phyloP scores from a whole-genome alignment of 2,888 invertebrate species.

The Oegoconia quadripuncta region DNA sequence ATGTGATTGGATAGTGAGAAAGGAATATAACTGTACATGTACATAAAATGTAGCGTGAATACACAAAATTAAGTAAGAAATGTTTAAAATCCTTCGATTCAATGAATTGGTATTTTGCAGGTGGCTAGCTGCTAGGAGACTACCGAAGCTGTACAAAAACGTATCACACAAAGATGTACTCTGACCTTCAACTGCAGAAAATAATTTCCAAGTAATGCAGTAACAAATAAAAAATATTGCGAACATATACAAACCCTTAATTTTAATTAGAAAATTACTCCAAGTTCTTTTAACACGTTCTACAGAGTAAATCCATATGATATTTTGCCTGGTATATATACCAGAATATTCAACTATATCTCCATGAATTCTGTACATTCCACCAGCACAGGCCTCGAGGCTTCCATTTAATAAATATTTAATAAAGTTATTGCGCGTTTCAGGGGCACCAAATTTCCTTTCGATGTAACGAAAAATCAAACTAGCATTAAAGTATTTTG shows the following conservation, averaged over 20 bases:
- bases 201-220: constrained; percentile 38
- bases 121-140: constrained; percentile 42
- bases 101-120: constrained; percentile 39
- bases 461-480: constrained; percentile 39
- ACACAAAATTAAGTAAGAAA: constrained; percentile 45
- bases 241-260: constrained; percentile 48
- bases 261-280: constrained; percentile 43
- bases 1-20: constrained; percentile 49
- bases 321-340: constrained; percentile 42
- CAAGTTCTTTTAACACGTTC: constrained; percentile 45
- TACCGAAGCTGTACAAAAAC: constrained; percentile 49
- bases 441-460: constrained; percentile 20
- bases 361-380: constrained; percentile 50
- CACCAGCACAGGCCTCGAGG: constrained; percentile 55
- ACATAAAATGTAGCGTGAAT: constrained; percentile 50
- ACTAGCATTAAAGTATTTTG: constrained; percentile 45
- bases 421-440: too few relatives aligned
- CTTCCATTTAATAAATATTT: constrained; percentile 46
- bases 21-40: constrained; percentile 52
- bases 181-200: constrained; percentile 37
- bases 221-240: constrained; percentile 47
- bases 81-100: constrained; percentile 54
- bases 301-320: constrained; percentile 50
- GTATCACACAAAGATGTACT: constrained; percentile 32
- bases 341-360: constrained; percentile 54